Conservation (phyloP, 1,140 invertebrate genomes). For the Dolichoris vasculosae region DNA sequence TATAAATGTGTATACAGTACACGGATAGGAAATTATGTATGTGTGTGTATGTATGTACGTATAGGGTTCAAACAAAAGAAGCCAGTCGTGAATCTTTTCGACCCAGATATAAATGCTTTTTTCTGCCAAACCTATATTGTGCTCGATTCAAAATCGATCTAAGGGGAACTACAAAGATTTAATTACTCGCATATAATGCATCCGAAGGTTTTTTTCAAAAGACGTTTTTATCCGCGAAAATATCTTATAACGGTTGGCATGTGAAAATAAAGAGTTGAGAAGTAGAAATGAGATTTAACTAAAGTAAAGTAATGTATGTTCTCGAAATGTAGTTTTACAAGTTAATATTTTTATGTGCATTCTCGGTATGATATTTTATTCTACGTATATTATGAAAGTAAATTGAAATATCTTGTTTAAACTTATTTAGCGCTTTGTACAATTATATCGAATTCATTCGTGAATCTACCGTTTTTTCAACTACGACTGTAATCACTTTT, state of each 20-base stretch:
- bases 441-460: background rate
- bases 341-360: no score
- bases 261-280: no score
- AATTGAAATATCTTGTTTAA: background rate
- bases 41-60: background rate
- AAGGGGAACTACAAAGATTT: background rate
- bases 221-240: background rate
- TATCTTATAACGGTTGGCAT: no score
- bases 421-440: background rate
- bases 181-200: background rate
- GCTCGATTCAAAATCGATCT: background rate
- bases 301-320: background rate
- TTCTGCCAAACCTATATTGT: background rate
- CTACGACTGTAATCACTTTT: background rate
- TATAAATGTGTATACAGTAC: background rate
- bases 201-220: background rate
- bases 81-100: slow-evolving; percentile 33
- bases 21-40: background rate
- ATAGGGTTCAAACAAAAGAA: slow-evolving; percentile 8
- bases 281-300: no score
- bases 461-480: background rate
- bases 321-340: background rate
- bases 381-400: background rate
- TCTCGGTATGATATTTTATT: no score
- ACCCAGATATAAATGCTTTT: slow-evolving; percentile 9